Base-by-base conservation (phyloP, 2,113 vertebrate genomes). In the Glaucomys volans region DNA sequence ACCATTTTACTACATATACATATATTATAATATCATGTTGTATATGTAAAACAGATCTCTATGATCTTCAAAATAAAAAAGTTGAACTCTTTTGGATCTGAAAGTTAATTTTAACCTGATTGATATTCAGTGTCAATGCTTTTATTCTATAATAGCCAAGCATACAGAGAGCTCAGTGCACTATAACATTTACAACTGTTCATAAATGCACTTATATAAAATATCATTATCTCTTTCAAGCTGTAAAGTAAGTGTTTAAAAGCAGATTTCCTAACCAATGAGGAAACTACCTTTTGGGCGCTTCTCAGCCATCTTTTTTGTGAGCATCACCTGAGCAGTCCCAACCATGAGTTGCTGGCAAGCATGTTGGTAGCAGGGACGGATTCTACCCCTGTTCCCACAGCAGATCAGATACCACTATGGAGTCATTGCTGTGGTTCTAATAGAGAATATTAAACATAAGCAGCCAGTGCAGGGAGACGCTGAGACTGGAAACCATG, bases 101-200 rank as follows among this genome's bases (percentile, higher is more conserved):
- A 42, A 93, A 93, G 74, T 88, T 93, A 95, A 83, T 94, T 57
- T 90, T 66, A 93, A 97, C 71, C 54, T 79, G 83, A 96, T 96
- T 95, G 52, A 50, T 91, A 47, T 81, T 89, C 82, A 93, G n/a
- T 57, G 57, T 83, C 81, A 77, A 82, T 52, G 28, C 14, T 42
- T 88, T 88, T 62, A 94, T 84, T 92, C 54, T 75, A 13, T 11
- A 67, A 47, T 40, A 94, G 91, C 32, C 18, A 76, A 72, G 82
- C 5, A 90, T 77, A 57, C 81, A 90, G 91, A 92, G 92, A 74
- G n/a, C 20, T 90, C 76, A 88, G 59, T 67, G 26, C 26, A 50
- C 26, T 77, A 18, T 87, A 94, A 69, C 87, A 40, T 40, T 97
- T 67, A 81, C 3, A 87, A 85, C 11, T 82, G 13, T 59, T 87